Evolutionary conservation across 2,888 invertebrate genomes (phyloP), one percentile per base, ranked within the genome.

Genomic region (Ecliptopera silaceata): DNA sequence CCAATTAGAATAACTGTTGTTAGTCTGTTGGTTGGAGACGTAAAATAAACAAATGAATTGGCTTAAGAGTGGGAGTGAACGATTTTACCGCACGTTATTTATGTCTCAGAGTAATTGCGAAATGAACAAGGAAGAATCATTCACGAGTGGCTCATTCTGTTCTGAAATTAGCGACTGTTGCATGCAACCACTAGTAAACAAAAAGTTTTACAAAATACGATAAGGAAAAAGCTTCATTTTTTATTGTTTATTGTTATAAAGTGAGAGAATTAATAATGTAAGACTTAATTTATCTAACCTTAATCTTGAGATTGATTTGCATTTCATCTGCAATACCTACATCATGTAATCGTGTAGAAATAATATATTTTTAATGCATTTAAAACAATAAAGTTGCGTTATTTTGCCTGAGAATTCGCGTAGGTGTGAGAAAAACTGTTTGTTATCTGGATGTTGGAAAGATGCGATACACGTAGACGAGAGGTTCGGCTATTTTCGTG

Each of bases 401-500:
- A 70, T 73, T 72, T 72, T 69, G 64, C 62, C 58, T 60, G 55
- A 70, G 70, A 78, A 77, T 72, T 59, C 51, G 80, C 77, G 88
- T 87, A 75, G 86, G 86, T 63, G 86, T 73, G 58, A 59, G 72
- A 82, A 83, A 84, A 84, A 79, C 74, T 71, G 72, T 70, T 70
- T 64, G 74, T 79, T 79, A 80, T 83, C 75, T 77, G 66, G 68
- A 74, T 73, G 72, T 72, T 77, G 70, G 68, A 68, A 75, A 86
- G 74, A 79, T 74, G 73, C 73, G 79, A 79, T 83, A 80, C 80
- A 77, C 77, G 82, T 77, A 69, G 70, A 78, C 77, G 77, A 80
- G 77, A 81, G 81, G 80, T 80, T 75, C 74, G 65, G 72, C 81
- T 85, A 85, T 84, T 85, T 85, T 82, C 66, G 81, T 80, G 72